Evolutionary conservation across 2,797 vertebrate genomes (phyloP), one percentile per base, ranked within the genome.

Genomic region (Epinephelus malabaricus): DNA sequence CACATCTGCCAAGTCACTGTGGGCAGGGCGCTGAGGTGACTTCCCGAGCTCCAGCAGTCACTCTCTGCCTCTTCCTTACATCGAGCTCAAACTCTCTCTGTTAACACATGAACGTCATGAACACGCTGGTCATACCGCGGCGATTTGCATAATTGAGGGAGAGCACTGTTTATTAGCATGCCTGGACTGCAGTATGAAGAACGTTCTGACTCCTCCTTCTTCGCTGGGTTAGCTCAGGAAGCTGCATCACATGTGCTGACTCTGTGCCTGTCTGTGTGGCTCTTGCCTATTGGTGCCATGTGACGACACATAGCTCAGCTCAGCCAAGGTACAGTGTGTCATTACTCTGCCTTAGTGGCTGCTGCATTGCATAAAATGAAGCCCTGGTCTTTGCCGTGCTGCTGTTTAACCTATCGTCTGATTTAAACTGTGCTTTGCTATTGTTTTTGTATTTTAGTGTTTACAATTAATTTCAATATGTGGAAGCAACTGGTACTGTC

Each of bases 1-100:
- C 86, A 93, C 93, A 95, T 93, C 93, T 94, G 94, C 91, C 93
- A 94, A 91, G 89, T 92, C 89, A 91, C 84, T 82, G 86, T 90
- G 83, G 78, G 89, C 83, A 76, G 84, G 79, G 69, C 45, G 59
- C 76, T 51, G 81, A 93, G 90, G 91, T 94, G 92, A 94, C 87
- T 92, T 77, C 76, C 86, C 66, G 38, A 58, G 68, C 78, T 67
- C 73, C 30, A 83, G 18, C 27, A 21, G 56, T 63, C 69, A 21
- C 21, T 18, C 76, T 60, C 68, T 30, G 43, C 34, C 9, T 49
- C 73, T 34, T 60, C 10, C 62, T 78, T 17, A 61, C n/a, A 49
- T 56, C 8, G 50, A 70, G 54, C 47, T 47, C 10, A 38, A 50
- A 67, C 46, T n/a, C 34, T 38, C 34, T 43, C 18, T 21, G 18